These are phyloP conservation scores for Oenanthe oenanthe DNA, from an alignment of 2,113 vertebrate genomes.

Conservation along the genomic window DNA sequence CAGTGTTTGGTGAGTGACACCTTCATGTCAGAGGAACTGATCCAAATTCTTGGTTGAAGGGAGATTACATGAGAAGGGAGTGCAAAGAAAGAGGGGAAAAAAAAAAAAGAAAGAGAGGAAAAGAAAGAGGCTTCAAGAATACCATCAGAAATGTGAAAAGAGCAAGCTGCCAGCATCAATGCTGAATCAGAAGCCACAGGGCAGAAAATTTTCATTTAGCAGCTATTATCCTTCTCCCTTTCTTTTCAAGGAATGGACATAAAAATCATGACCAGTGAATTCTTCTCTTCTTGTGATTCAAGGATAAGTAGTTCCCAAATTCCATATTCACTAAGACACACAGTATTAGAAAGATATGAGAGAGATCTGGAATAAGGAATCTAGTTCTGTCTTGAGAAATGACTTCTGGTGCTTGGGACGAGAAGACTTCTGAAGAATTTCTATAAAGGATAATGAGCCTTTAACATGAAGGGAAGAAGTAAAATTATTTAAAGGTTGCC, in stretches of 20 bases:
- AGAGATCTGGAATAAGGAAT: constrained; percentile 20
- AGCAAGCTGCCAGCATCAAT: background rate
- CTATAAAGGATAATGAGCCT: constrained; percentile 43
- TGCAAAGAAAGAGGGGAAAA: background rate
- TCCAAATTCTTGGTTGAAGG: background rate
- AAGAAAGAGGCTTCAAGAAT: background rate
- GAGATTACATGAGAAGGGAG: background rate
- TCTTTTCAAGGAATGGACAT: background rate
- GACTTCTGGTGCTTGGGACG: background rate
- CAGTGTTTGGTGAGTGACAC: background rate
- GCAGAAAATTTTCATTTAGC: background rate
- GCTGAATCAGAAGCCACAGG: background rate
- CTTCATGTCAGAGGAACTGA: background rate
- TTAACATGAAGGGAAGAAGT: constrained; percentile 48
- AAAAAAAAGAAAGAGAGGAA: background rate
- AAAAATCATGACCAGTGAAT: background rate
- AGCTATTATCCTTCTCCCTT: background rate
- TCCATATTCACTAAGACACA: background rate
- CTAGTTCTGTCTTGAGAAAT: constrained; percentile 36
- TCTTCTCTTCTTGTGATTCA: background rate
- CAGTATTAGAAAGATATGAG: constrained; percentile 26
- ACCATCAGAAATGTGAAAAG: background rate
- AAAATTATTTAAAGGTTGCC: constrained; percentile 57
- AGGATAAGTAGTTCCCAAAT: constrained; percentile 15
- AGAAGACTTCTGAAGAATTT: constrained; percentile 56